Base-by-base conservation (phyloP, 2,113 vertebrate species). In the Passer domesticus region DNA sequence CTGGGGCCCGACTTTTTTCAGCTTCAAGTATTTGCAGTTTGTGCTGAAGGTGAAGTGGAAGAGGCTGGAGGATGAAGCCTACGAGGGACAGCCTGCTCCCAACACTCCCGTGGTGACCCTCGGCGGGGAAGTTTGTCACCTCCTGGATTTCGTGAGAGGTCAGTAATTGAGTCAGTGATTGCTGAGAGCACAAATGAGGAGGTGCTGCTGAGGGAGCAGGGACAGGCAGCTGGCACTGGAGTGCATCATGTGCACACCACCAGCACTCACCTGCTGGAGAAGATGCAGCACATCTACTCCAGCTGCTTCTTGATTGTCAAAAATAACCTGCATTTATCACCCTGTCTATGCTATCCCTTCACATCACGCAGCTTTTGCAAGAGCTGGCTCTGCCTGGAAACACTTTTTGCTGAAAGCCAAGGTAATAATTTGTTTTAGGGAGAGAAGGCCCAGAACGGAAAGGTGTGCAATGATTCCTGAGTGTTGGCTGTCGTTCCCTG, bases 1-100 rank as follows among this genome's bases (percentile, higher is more conserved):
- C 67, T 99, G 99, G 99, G 98, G 98, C 24, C 98, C 97, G 0
- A 98, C 98, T 0, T 98, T 99, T 33, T 96, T 95, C 67, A 97
- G 98, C 13, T 47, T 91, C 22, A 86, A 73, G 4, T 99, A 98
- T 73, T 60, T 99, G 66, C 98, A 97, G 93, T 97, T 98, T 1
- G 89, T 98, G 30, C 68, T 97, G 37, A 78, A 85, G 24, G 96
- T 98, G 90, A 96, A 98, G 78, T 99, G 98, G 98, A 87, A 97
- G 81, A 97, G 97, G 55, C 85, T 98, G 30, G 98, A 99, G 49
- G 98, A 99, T 10, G 97, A 98, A 63, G 98, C 99, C 12, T 96
- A 97, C 15, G 88, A 68, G 50, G 98, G 98, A 5, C 53, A 59
- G 2, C 72, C 95, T 4, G 99, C 99, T 49, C 99, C 99, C 50